These are phyloP conservation scores for Myoxocephalus aenaeus DNA, from an alignment of 2,797 vertebrate genomes.

Conservation along the genomic window DNA sequence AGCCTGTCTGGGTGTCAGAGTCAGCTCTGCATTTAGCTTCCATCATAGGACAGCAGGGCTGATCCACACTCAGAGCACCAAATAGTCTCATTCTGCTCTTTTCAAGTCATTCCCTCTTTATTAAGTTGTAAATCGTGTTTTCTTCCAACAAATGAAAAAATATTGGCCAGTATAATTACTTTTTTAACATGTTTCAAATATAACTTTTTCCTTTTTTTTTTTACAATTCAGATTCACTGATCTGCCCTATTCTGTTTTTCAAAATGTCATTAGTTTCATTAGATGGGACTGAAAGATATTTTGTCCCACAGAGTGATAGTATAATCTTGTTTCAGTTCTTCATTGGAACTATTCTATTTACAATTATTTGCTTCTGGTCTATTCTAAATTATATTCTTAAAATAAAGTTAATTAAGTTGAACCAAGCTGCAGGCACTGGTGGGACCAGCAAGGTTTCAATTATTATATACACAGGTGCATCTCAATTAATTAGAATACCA, in stretches of 20 bases:
- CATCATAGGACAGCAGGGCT: constrained; percentile 24
- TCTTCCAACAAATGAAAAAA: constrained; percentile 3
- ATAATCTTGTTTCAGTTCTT: not conserved
- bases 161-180: not conserved
- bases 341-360: not conserved
- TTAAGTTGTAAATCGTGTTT: not conserved
- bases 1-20: constrained; percentile 49
- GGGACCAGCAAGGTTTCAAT: not conserved
- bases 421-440: not conserved
- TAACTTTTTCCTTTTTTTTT: not conserved
- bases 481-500: too few species aligned
- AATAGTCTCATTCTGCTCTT: constrained; percentile 16
- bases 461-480: not conserved
- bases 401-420: not conserved
- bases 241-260: not conserved
- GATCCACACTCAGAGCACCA: constrained; percentile 27
- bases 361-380: too few species aligned
- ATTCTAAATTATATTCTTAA: too few species aligned
- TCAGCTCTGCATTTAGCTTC: constrained; percentile 49
- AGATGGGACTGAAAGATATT: not conserved
- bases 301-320: not conserved
- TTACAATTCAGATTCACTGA: not conserved
- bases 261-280: not conserved
- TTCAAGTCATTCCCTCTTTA: not conserved
- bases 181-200: not conserved